These are phyloP conservation scores for Lydus trimaculatus DNA, from an alignment of 2,888 invertebrate genomes.

Conservation along the genomic window DNA sequence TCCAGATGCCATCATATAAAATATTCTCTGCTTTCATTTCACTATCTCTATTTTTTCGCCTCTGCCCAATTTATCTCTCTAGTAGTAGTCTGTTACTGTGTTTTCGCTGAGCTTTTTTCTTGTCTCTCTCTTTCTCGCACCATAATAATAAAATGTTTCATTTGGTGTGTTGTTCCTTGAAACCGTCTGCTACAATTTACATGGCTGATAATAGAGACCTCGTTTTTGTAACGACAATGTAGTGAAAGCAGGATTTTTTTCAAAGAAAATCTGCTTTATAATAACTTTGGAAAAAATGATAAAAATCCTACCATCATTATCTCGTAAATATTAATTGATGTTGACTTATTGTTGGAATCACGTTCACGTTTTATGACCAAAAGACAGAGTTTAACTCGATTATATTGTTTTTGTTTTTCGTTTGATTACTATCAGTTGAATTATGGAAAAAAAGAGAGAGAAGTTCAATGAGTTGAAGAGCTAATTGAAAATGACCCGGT, in stretches of 20 bases:
- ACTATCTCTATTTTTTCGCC: neutral
- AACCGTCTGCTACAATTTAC: conserved; percentile 2
- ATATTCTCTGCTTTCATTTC: neutral
- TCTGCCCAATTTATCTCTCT: neutral
- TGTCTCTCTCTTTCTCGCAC: neutral
- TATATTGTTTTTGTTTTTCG: neutral
- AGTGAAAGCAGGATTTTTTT: neutral
- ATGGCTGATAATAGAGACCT: neutral
- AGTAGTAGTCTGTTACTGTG: neutral
- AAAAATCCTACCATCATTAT: neutral
- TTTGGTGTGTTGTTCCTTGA: neutral
- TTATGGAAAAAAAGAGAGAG: neutral
- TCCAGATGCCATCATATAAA: neutral
- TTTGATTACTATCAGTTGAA: neutral
- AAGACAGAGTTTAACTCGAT: neutral
- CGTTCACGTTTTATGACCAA: neutral
- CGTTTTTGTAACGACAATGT: neutral
- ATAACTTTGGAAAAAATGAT: neutral
- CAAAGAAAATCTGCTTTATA: neutral
- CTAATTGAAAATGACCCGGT: conserved; percentile 14
- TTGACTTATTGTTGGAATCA: neutral
- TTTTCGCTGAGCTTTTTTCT: neutral
- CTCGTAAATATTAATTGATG: neutral
- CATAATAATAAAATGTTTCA: conserved; percentile 4
- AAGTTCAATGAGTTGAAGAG: conserved; percentile 12